These are phyloP conservation scores for Tetranychus truncatus DNA, from an alignment of 2,888 invertebrate genomes.

Conservation along the genomic window DNA sequence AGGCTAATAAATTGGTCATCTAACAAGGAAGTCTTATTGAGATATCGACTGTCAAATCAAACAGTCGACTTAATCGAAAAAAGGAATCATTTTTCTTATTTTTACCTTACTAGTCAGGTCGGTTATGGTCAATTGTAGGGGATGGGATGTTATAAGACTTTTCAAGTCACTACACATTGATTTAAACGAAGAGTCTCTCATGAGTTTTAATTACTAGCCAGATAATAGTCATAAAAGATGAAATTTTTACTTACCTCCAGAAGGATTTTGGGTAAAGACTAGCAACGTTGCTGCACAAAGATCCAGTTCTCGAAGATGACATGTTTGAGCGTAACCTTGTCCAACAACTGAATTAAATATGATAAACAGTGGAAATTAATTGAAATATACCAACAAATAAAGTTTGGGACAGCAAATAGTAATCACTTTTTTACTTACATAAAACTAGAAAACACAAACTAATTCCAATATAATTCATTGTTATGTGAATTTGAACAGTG, in stretches of 20 bases:
- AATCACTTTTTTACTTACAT: background rate
- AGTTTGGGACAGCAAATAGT: background rate
- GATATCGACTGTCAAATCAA: too few relatives aligned
- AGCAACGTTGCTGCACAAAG: slow-evolving; percentile 27
- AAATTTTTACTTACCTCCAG: slow-evolving; percentile 16
- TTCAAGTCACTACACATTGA: too few relatives aligned
- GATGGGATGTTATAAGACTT: too few relatives aligned
- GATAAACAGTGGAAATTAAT: background rate
- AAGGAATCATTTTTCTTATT: too few relatives aligned
- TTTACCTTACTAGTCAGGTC: too few relatives aligned
- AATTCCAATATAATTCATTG: background rate
- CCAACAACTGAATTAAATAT: background rate
- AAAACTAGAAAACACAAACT: background rate
- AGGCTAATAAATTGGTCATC: too few relatives aligned
- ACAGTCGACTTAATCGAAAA: too few relatives aligned
- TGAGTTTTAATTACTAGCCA: too few relatives aligned
- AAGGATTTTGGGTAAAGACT: slow-evolving; percentile 27
- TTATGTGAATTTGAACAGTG: background rate
- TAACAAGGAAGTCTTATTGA: too few relatives aligned
- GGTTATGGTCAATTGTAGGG: too few relatives aligned
- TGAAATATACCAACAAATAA: background rate
- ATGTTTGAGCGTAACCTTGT: slow-evolving; percentile 21
- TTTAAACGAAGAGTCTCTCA: too few relatives aligned
- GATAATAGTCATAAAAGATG: too few relatives aligned
- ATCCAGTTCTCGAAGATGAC: slow-evolving; percentile 27